Percentiles rank a stretch among this genome's conserved stretches.
Conservation (phyloP, 2,113 vertebrate species). For the Sinocyclocheilus rhinocerous region DNA sequence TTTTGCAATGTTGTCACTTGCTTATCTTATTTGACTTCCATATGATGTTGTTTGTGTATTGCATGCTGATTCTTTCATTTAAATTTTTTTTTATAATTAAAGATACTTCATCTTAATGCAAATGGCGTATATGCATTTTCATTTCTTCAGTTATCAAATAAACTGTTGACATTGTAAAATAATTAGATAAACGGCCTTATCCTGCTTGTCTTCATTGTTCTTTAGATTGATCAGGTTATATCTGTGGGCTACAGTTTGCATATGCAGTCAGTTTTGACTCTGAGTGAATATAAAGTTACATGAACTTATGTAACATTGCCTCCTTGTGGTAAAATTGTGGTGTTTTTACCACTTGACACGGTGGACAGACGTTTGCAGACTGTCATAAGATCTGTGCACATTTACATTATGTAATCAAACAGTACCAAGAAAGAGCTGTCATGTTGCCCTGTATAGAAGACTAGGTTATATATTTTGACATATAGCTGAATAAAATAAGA, state of each 20-base stretch:
- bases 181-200: neutral
- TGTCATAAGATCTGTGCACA: neutral
- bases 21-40: neutral
- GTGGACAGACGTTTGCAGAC: neutral
- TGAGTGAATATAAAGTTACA: neutral
- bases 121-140: neutral
- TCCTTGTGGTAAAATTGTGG: conserved; percentile 55
- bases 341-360: neutral
- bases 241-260: neutral
- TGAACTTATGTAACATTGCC: conserved; percentile 37
- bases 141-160: neutral
- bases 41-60: neutral
- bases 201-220: neutral
- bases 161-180: neutral
- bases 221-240: neutral
- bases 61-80: neutral
- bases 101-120: neutral
- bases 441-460: neutral
- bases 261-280: neutral
- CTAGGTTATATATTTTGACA: neutral
- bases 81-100: neutral
- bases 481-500: neutral
- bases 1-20: neutral
- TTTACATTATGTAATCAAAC: neutral
- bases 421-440: neutral